Evolutionary conservation across 2,888 invertebrate genomes (phyloP).

Genomic region (Suillia variegata): DNA sequence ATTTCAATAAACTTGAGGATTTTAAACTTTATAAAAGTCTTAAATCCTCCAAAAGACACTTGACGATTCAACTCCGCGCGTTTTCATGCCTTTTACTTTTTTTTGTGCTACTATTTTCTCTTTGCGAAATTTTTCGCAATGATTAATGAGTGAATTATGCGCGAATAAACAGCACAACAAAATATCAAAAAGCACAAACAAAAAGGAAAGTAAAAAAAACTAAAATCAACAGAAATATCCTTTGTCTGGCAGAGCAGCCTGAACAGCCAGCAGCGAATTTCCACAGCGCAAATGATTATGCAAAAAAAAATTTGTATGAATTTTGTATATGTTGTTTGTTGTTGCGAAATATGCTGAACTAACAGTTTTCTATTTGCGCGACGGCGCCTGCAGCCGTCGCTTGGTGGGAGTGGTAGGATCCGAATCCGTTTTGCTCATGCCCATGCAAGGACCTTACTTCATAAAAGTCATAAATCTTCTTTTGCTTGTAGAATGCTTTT

Average conservation of each 20-base stretch:
- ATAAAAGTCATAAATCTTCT: conserved; percentile 19
- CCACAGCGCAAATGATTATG: conserved; percentile 40
- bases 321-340: conserved; percentile 33
- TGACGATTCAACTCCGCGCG: too few species aligned
- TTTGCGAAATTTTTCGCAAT: conserved; percentile 21
- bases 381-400: background rate
- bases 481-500: conserved; percentile 7
- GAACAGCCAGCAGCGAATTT: background rate
- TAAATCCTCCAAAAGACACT: too few species aligned
- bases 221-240: conserved; percentile 2
- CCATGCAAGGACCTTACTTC: background rate
- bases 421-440: too few species aligned
- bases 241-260: background rate
- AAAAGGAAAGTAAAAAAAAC: background rate
- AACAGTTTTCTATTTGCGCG: background rate
- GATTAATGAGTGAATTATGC: conserved; percentile 53
- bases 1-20: too few species aligned
- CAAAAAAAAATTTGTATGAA: conserved; percentile 38
- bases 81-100: too few species aligned
- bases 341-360: background rate
- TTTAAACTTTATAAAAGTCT: too few species aligned
- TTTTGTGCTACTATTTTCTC: background rate
- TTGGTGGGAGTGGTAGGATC: background rate
- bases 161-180: conserved; percentile 51
- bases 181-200: conserved; percentile 31